Base-by-base conservation (phyloP, 2,113 vertebrate species). In the Nothobranchius furzeri region DNA sequence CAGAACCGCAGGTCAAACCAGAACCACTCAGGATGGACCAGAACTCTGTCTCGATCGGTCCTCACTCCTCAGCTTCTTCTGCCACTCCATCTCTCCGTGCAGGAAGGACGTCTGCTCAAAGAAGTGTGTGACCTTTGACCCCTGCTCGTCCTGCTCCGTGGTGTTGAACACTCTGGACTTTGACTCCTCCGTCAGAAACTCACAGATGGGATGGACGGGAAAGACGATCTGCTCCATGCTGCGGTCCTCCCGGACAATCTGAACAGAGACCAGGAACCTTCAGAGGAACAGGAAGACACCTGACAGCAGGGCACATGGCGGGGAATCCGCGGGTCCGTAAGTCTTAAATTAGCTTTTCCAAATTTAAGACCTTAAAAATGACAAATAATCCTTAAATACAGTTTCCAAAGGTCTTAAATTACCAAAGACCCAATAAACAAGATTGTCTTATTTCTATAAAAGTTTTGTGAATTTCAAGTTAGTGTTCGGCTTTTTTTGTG, bases 151-250 rank as follows among this genome's bases (percentile, higher is more conserved):
- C 89, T 96, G 97, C 90, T 99, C 98, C 0, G 98, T 99, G 85
- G 95, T 97, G 91, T 92, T 97, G 80, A 98, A 97, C 7, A 99
- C 94, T 1, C 98, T 65, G 69, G 92, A 79, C 89, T 98, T 98
- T 12, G 97, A 98, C 85, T 99, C 98, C 84, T 95, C 94, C 0
- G 96, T 99, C 77, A 99, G 91, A 80, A 95, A 99, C 81, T 98
- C 95, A 0, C 98, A 99, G 93, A 99, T 98, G 58, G 90, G 93
- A 0, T 98, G 96, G 75, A 99, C 93, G 0, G 98, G 96, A 75
- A 97, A 99, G 73, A 99, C 95, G 0, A 99, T 99, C 93, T 99
- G 96, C 92, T 99, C 98, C 98, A 99, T 98, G 90, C 95, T 97
- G 57, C 96, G 95, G 80, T 99, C 98, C 49, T 96, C 94, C 9